Conservation (phyloP, 1,140 invertebrate genomes). For the Lasioglossum albipes region DNA sequence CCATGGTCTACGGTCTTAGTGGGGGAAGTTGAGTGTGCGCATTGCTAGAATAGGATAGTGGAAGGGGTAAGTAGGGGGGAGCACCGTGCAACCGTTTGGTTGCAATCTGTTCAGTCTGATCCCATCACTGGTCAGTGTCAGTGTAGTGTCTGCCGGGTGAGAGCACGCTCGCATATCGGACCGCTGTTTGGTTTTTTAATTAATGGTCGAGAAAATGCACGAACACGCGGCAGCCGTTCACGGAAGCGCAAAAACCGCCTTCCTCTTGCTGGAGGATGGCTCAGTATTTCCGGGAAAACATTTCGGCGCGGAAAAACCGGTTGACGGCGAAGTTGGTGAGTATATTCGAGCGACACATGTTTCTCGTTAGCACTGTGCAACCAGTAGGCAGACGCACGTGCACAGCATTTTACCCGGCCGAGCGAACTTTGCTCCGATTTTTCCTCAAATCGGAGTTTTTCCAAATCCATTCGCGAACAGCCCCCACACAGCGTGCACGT, state of each 20-base stretch:
- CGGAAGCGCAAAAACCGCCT: conserved; percentile 72
- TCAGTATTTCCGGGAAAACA: conserved; percentile 85
- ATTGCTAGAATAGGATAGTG: too few species aligned
- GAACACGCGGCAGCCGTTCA: neutral
- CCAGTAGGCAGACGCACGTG: neutral
- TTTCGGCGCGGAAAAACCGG: conserved; percentile 87
- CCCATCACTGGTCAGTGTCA: too few species aligned
- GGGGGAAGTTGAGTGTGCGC: too few species aligned
- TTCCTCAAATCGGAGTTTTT: too few species aligned
- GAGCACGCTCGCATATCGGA: neutral
- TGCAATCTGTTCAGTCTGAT: too few species aligned
- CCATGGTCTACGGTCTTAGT: too few species aligned
- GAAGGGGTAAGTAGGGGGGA: too few species aligned
- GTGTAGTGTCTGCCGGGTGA: conserved; percentile 29
- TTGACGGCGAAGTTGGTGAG: conserved; percentile 95
- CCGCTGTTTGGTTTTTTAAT: neutral
- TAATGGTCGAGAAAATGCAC: conserved; percentile 25
- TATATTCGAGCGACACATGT: conserved; percentile 67
- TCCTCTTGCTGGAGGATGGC: conserved; percentile 86
- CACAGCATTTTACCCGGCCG: neutral
- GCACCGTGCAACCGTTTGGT: too few species aligned
- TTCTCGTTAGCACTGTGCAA: conserved; percentile 21
- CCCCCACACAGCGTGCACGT: too few species aligned
- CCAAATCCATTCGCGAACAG: too few species aligned
- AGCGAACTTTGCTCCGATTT: too few species aligned